Base-by-base conservation (phyloP, 2,113 vertebrate species). In the Tupaia chinensis region DNA sequence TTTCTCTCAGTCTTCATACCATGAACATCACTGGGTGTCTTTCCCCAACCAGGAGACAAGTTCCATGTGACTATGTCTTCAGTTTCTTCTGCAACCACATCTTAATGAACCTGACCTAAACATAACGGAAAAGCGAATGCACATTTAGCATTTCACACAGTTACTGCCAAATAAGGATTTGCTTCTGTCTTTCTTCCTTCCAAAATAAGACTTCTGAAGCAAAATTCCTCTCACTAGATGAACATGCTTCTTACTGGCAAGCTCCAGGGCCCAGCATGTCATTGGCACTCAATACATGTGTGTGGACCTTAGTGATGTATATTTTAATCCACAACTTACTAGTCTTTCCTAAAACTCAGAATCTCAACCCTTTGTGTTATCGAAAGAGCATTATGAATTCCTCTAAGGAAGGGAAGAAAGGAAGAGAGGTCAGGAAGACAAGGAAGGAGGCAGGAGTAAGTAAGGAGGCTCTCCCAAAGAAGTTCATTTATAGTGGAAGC, bases 1-100 rank as follows among this genome's bases (percentile, higher is more conserved):
- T 56, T 11, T 1, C 5, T 76, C 4, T 12, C 16, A 19, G 12
- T 12, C 2, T 4, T 3, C 34, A 25, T 8, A 6, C 29, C 34
- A 44, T 29, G 73, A 19, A 53, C 4, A 1, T 3, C 12, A 8
- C 5, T 23, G 9, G 11, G 14, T 27, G 13, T 44, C 17, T 77
- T 87, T 72, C 25, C 20, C 29, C 11, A 63, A 3, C 1, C 12
- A 13, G 61, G 56, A 4, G 23, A 84, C 7, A 34, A 53, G 15
- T 1, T n/a, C 23, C 9, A 1, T 0, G 11, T 44, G 19, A 34
- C 7, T 32, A 2, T 2, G 3, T 68, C 16, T 76, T 76, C 23
- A 8, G 8, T 27, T 96, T 32, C 19, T 86, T 79, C 56, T 54
- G 7, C 54, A 32, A 66, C 17, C 6, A 22, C 16, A 32, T 34